Base-by-base conservation (phyloP, 2,888 invertebrate species). In the Drosophila longiperda region DNA sequence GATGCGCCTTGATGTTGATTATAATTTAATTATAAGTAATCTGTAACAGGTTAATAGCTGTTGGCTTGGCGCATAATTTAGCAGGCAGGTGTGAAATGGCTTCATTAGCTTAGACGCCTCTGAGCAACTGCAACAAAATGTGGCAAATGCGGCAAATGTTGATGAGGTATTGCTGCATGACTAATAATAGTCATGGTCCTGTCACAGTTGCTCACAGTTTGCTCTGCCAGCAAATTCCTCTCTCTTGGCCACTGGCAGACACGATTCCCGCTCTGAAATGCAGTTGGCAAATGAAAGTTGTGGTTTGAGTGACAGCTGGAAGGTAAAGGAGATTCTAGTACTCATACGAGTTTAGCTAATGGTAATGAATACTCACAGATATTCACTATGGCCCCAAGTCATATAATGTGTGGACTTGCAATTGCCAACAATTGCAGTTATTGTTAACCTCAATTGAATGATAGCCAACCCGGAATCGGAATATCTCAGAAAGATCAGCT, bases 1-100 rank as follows among this genome's bases (percentile, higher is more conserved):
- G 70, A 66, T 68, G 83, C 66, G 78, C 69, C 73, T 75, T 63
- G 79, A 72, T 79, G 78, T 87, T 85, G 88, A 87, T 85, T 85
- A 85, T 85, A 85, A 85, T 85, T 85, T 85, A 85, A 85, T 85
- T 85, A 85, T 85, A 85, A 87, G 77, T 87, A 87, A 85, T 85
- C 85, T 85, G 85, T 80, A 85, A 85, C 87, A 74, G 81, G 77
- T 85, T 85, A 85, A 85, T 87, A 76, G 85, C 73, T 73, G 42
- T 73, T 68, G 70, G 64, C 70, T 38, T 40, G 38, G 34, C 83
- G 76, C 73, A 82, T 78, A 73, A 80, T 87, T 85, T 83, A 66
- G 69, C 82, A 71, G 81, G 87, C 85, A 87, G 85, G 85, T 85
- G 85, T 85, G 85, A 85, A 85, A 85, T 85, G 85, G 87, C 85